Base-by-base conservation (phyloP, 64 coral and sea anemone species). In the Stichodactyla helianthus region DNA sequence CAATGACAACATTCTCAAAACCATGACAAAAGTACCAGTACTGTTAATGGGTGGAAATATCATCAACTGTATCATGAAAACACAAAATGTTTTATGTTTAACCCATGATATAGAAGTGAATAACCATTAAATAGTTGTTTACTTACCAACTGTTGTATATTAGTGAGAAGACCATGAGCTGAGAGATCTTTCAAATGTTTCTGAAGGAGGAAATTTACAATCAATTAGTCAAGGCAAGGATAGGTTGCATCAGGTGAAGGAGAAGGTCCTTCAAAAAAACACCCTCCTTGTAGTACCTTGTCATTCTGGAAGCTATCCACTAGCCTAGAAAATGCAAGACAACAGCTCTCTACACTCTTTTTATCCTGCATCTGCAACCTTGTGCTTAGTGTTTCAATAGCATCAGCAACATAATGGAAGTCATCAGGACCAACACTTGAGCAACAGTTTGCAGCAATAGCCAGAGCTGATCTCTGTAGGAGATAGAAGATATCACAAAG, bases 361-460 rank as follows among this genome's bases (percentile, higher is more conserved):
- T 99, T 99, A 78, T 99, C 97, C 97, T 99, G 97, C 79, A 93
- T 91, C 85, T 99, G 97, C 54, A 99, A 85, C 61, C 93, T 99
- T 77, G 87, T 86, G 92, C 97, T 99, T 61, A 99, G 86, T 59
- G 95, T 93, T 52, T 90, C 83, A 86, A 99, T 58, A 28, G 97
- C 91, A 86, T 94, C 84, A 59, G 90, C 93, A 63, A 99, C 88
- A 85, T 94, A 85, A 74, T 99, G 97, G 81, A 99, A 99, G 57
- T 99, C 97, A 55, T 94, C 97, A 82, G 86, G 85, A 77, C 88
- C 81, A 79, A 99, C 91, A 79, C 91, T 95, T 27, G 91, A 87
- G 81, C 97, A 99, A 71, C 97, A 99, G 78, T 99, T 99, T 5
- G 97, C 82, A 79, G 97, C 97, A 82, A 99, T 92, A 8, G 97